Base-by-base conservation (phyloP, 2,797 vertebrate genomes). In the Siniperca undulata region DNA sequence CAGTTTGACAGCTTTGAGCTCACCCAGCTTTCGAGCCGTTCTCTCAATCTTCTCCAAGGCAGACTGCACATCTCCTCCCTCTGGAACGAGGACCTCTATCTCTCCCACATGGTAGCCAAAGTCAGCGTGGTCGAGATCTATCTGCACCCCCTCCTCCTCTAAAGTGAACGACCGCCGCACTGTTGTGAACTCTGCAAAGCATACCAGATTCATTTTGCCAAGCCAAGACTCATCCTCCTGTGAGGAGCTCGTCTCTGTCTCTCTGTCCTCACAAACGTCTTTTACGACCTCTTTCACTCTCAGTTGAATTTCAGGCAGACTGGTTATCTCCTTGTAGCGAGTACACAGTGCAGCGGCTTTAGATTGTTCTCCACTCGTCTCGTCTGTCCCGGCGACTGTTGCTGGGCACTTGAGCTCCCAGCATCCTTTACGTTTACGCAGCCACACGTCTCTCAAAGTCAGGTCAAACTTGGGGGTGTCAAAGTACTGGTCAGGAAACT, bases 71-170 rank as follows among this genome's bases (percentile, higher is more conserved):
- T 96, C 93, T 77, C 84, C 91, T 85, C 90, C 94, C 36, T 95
- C 94, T 30, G 94, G 86, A 64, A 96, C 56, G 6, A 97, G 86
- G 60, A 96, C 95, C 81, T 97, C 96, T 60, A 97, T 95, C 87
- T 97, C 96, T 61, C 96, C 96, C 40, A 97, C 95, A 34, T 91
- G 86, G 88, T 95, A 95, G 58, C 95, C 96, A 74, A 96, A 97
- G 89, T 97, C 95, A 27, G 95, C 95, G 74, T 94, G 86, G 86
- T 97, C 96, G 19, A 97, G 90, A 85, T 96, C 96, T 64, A 96
- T 83, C 73, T 88, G 93, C 74, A 96, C 92, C 5, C 88, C 93
- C 0, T 91, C 92, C 36, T 91, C 93, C 74, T 92, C 80, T 48
- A 96, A 80, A 72, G 44, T 81, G 82, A 95, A 96, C 0, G 96